Evolutionary conservation across 2,888 invertebrate species (phyloP).

Genomic region (Lepidochitona cinerea): DNA sequence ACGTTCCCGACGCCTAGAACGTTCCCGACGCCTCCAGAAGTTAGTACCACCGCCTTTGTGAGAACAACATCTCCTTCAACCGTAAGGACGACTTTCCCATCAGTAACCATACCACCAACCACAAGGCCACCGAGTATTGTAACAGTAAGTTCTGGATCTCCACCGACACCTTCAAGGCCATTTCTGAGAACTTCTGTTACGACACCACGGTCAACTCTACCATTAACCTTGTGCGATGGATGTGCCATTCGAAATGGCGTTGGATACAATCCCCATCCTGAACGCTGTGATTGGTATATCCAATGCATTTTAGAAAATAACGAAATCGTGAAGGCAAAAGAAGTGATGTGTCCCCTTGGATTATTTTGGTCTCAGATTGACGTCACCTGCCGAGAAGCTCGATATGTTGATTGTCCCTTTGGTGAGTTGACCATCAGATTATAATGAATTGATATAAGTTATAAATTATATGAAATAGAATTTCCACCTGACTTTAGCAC

Average conservation of each 20-base stretch:
- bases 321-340: constrained; percentile 17
- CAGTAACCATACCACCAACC: neutral
- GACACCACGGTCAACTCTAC: neutral
- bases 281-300: constrained; percentile 1
- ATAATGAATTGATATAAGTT: too few relatives aligned
- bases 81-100: neutral
- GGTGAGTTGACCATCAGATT: too few relatives aligned
- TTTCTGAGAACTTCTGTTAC: neutral
- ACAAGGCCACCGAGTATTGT: neutral
- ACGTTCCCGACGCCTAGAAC: neutral
- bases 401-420: constrained; percentile 23
- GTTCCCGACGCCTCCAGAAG: neutral
- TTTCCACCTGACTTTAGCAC: too few relatives aligned
- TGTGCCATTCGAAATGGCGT: constrained; percentile 1
- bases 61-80: neutral
- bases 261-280: neutral
- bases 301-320: neutral
- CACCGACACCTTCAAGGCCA: neutral
- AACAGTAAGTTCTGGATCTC: neutral
- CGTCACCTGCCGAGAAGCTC: constrained; percentile 29
- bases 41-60: neutral
- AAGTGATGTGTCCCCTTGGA: constrained; percentile 31
- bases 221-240: neutral
- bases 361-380: constrained; percentile 33
- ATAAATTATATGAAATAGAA: too few relatives aligned